A percentile compares a stretch with the other conserved stretches of the same genome.
These are phyloP conservation scores for Perizoma flavofasciatum DNA, from an alignment of 2,888 invertebrate genomes.

Conservation along the genomic window DNA sequence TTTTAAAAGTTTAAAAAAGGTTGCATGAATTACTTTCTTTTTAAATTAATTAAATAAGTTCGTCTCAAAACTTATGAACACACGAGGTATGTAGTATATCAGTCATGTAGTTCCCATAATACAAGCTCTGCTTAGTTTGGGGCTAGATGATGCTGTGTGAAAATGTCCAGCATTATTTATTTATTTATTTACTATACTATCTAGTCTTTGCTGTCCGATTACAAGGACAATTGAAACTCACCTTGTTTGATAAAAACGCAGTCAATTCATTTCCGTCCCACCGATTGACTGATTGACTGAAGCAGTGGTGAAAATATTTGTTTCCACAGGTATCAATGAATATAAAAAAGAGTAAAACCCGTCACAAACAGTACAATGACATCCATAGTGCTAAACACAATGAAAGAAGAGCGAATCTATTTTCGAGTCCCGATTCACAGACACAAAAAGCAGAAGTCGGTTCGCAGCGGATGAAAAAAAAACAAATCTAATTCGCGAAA, in stretches of 20 bases:
- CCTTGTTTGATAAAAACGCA: not conserved
- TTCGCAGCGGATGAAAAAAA: conserved; percentile 49
- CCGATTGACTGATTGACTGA: conserved; percentile 4
- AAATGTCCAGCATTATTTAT: too few relatives aligned
- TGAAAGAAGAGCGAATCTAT: conserved; percentile 38
- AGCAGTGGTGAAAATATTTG: conserved; percentile 7
- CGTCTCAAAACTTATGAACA: too few relatives aligned
- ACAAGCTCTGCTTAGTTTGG: too few relatives aligned
- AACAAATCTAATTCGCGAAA: conserved; percentile 51
- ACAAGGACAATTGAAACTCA: not conserved
- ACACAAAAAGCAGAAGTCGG: conserved; percentile 50
- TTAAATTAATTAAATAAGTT: too few relatives aligned
- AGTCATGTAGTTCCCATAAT: too few relatives aligned
- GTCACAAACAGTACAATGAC: conserved; percentile 19
- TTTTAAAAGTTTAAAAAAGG: too few relatives aligned
- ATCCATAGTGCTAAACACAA: conserved; percentile 28
- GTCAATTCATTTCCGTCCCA: not conserved
- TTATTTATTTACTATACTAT: too few relatives aligned
- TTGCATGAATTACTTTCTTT: too few relatives aligned
- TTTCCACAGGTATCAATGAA: conserved; percentile 8
- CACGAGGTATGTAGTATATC: too few relatives aligned
- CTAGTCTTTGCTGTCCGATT: too few relatives aligned
- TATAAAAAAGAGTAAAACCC: conserved; percentile 9
- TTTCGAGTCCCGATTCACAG: conserved; percentile 46
- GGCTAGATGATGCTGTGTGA: too few relatives aligned